phyloP scores from a whole-genome alignment of 2,113 vertebrate genomes.

The Bos javanicus region DNA sequence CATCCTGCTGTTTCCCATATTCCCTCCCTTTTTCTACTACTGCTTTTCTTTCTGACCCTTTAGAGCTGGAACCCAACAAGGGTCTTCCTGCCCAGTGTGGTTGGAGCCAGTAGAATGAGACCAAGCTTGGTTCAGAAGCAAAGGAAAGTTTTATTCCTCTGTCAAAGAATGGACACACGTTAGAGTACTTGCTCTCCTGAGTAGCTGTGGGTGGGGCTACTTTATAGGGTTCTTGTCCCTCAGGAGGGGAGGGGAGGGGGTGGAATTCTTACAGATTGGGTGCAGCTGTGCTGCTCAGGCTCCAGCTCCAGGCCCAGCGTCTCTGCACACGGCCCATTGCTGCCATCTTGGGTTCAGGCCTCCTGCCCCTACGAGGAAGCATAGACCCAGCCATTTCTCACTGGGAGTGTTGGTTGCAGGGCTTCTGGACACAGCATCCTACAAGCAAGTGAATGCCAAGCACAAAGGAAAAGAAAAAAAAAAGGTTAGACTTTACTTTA shows the following conservation, averaged over 20 bases:
- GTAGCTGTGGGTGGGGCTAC: not conserved
- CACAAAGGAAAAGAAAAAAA: not conserved
- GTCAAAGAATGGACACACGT: not conserved
- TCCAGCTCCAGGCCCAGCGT: not conserved
- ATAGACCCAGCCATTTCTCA: not conserved
- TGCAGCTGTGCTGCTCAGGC: not conserved
- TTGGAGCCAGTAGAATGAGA: not conserved
- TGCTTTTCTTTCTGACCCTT: not conserved
- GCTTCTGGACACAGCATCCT: not conserved
- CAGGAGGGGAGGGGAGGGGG: not conserved
- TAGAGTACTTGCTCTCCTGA: not conserved
- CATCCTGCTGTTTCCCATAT: not conserved
- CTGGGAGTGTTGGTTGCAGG: not conserved
- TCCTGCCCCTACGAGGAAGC: not conserved
- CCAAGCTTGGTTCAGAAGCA: not conserved
- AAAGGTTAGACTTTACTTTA: not conserved
- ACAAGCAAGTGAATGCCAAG: not conserved
- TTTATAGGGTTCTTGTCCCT: not conserved
- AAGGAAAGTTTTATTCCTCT: not conserved
- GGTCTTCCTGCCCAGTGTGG: not conserved
- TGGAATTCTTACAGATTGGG: not conserved
- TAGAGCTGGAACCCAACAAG: not conserved
- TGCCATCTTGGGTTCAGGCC: not conserved
- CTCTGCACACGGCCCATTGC: not conserved
- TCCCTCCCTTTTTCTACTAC: not conserved